Conservation (phyloP, 1,140 invertebrate genomes). For the Calliphora vicina region DNA sequence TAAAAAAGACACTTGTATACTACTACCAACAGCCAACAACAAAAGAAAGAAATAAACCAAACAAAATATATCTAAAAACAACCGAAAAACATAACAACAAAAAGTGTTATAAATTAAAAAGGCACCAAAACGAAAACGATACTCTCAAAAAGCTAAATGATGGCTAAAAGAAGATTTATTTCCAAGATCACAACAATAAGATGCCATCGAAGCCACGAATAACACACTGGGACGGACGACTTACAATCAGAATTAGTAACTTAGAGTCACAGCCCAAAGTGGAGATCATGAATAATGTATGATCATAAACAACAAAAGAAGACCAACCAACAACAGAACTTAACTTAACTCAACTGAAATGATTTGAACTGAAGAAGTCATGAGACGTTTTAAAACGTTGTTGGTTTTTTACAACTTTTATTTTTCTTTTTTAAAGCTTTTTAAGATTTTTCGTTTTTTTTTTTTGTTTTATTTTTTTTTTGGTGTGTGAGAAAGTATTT, state of each 20-base stretch:
- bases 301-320: neutral
- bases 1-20: conserved; percentile 23
- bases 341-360: neutral
- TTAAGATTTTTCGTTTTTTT: neutral
- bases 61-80: no score
- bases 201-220: neutral
- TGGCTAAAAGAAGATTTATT: neutral
- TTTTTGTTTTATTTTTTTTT: neutral
- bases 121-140: neutral
- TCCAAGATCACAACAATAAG: neutral
- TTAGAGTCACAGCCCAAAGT: neutral
- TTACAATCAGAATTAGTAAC: neutral
- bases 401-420: neutral
- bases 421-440: no score
- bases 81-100: neutral
- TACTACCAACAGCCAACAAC: neutral
- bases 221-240: neutral
- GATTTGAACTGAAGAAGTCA: neutral
- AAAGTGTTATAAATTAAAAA: no score
- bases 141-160: neutral
- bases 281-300: conserved; percentile 24
- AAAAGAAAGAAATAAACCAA: neutral
- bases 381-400: neutral
- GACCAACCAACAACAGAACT: neutral
- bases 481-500: neutral